Percentiles rank a stretch among this genome's conserved stretches.
phyloP scores from a whole-genome alignment of 2,888 invertebrate species.

The Philhelius pedissequus region DNA sequence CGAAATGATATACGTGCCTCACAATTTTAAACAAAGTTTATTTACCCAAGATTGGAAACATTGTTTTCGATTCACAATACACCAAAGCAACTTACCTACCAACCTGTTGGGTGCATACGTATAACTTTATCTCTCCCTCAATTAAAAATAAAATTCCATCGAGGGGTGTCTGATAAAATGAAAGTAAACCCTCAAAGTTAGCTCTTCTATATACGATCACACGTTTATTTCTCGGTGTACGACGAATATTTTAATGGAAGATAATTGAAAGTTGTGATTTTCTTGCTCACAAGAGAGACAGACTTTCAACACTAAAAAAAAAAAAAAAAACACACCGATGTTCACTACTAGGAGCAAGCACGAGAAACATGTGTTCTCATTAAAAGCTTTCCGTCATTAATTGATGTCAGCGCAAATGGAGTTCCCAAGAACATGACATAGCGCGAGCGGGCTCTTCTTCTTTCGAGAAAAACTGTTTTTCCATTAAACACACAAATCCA shows the following conservation, averaged over 20 bases:
- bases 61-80: background rate
- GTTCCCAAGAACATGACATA: constrained; percentile 46
- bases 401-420: constrained; percentile 68
- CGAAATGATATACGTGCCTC: too few relatives aligned
- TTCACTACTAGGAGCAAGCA: constrained; percentile 31
- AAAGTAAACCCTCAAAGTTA: background rate
- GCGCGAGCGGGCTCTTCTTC: background rate
- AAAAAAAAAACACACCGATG: background rate
- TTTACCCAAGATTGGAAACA: background rate
- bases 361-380: constrained; percentile 67
- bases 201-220: constrained; percentile 37
- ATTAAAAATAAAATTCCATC: constrained; percentile 32
- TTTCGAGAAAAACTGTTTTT: background rate
- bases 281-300: constrained; percentile 29
- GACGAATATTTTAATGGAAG: constrained; percentile 58
- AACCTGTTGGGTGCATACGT: constrained; percentile 31
- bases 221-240: constrained; percentile 25
- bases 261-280: constrained; percentile 69
- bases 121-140: background rate
- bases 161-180: background rate
- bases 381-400: constrained; percentile 69
- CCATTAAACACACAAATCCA: background rate
- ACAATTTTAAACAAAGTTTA: too few relatives aligned
- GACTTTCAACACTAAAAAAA: background rate
- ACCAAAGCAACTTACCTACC: background rate